phyloP scores from a whole-genome alignment of 1,140 invertebrate species.

The Micrasema minimum region DNA sequence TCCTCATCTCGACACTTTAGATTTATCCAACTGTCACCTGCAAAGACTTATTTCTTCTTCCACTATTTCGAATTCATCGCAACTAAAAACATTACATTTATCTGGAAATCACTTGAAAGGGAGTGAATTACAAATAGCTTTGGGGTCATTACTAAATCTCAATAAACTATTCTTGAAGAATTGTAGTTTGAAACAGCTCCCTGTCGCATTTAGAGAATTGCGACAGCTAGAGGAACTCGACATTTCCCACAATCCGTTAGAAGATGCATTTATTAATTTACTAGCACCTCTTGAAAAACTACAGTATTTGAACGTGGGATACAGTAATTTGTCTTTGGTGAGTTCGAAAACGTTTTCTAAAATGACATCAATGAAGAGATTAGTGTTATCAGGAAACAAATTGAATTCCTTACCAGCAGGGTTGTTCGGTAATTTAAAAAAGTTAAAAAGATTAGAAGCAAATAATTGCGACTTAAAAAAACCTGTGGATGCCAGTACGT shows the following conservation, averaged over 20 bases:
- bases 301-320: slow-evolving; percentile 79
- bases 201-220: slow-evolving; percentile 74
- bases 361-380: slow-evolving; percentile 74
- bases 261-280: slow-evolving; percentile 75
- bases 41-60: slow-evolving; percentile 73
- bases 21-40: slow-evolving; percentile 77
- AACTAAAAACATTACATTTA: slow-evolving; percentile 72
- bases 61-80: slow-evolving; percentile 75
- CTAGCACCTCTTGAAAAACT: slow-evolving; percentile 74
- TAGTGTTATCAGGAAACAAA: slow-evolving; percentile 76
- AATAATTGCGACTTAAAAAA: slow-evolving; percentile 74
- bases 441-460: slow-evolving; percentile 73
- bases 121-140: slow-evolving; percentile 72
- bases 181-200: slow-evolving; percentile 72
- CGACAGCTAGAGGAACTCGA: slow-evolving; percentile 74
- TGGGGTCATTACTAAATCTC: slow-evolving; percentile 72
- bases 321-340: slow-evolving; percentile 75
- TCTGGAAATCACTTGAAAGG: slow-evolving; percentile 76
- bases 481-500: slow-evolving; percentile 72
- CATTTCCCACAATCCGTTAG: slow-evolving; percentile 76
- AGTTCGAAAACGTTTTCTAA: slow-evolving; percentile 75
- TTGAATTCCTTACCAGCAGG: slow-evolving; percentile 75
- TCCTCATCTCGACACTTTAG: slow-evolving; percentile 73
- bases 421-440: slow-evolving; percentile 75
- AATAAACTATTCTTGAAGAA: slow-evolving; percentile 75